These are phyloP conservation scores for Sialis lutaria DNA, from an alignment of 2,888 invertebrate genomes.

Conservation along the genomic window DNA sequence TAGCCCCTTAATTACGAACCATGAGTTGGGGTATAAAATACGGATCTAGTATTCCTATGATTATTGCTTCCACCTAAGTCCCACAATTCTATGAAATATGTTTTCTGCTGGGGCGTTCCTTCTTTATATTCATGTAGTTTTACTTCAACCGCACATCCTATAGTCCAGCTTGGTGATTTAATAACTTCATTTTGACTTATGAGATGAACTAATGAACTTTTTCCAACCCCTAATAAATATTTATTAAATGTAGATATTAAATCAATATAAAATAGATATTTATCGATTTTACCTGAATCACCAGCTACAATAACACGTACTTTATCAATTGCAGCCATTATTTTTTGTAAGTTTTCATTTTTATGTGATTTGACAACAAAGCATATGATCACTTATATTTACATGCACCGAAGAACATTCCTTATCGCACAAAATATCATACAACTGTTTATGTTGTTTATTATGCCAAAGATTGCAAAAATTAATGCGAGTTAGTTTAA, in stretches of 20 bases:
- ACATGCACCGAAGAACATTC: too few species aligned
- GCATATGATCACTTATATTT: too few species aligned
- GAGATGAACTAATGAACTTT: slow-evolving; percentile 84
- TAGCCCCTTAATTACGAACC: slow-evolving; percentile 37
- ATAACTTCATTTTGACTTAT: slow-evolving; percentile 78
- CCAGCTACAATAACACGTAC: slow-evolving; percentile 83
- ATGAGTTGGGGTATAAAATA: slow-evolving; percentile 87
- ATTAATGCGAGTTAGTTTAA: too few species aligned
- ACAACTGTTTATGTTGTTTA: too few species aligned
- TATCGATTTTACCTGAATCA: slow-evolving; percentile 53
- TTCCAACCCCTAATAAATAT: slow-evolving; percentile 65
- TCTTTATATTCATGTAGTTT: slow-evolving; percentile 90
- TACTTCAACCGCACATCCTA: slow-evolving; percentile 91
- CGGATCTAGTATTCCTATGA: slow-evolving; percentile 81
- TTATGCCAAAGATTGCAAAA: too few species aligned
- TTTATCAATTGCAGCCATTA: slow-evolving; percentile 73
- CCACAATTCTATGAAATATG: slow-evolving; percentile 90
- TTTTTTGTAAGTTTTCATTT: too few species aligned
- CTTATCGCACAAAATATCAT: too few species aligned
- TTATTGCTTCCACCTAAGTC: slow-evolving; percentile 91
- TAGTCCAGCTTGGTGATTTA: slow-evolving; percentile 81
- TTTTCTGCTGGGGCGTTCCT: slow-evolving; percentile 78
- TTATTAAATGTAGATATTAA: not conserved
- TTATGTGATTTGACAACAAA: too few species aligned
- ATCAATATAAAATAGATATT: not conserved